Percentiles rank a stretch among this genome's conserved stretches.
phyloP scores from a whole-genome alignment of 2,113 vertebrate species.

The Connochaetes taurinus region DNA sequence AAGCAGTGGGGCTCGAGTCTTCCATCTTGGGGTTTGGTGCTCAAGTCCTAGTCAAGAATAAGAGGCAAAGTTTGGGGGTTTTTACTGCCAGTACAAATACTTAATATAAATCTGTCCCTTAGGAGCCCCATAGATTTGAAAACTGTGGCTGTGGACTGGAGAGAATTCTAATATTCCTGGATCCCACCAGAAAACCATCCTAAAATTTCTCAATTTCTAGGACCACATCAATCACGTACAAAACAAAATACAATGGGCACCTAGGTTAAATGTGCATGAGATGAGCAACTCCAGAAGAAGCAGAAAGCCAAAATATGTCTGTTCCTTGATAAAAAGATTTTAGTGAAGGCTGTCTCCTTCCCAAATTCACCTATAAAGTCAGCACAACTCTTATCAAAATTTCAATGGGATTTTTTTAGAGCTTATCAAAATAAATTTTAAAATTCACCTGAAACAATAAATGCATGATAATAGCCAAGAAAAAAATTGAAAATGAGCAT shows the following conservation, averaged over 20 bases:
- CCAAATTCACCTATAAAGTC: slow-evolving; percentile 23
- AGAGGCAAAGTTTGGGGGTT: background rate
- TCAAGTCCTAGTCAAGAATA: slow-evolving; percentile 26
- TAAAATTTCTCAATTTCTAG: background rate
- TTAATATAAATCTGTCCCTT: background rate
- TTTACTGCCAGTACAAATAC: background rate
- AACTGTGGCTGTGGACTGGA: background rate
- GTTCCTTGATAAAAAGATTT: background rate
- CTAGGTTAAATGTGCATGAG: background rate
- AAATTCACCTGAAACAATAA: slow-evolving; percentile 1
- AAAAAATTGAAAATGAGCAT: background rate
- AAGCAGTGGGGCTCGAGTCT: background rate
- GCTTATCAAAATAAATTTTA: slow-evolving; percentile 10
- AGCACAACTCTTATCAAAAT: slow-evolving; percentile 1
- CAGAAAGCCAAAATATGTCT: background rate
- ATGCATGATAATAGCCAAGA: background rate
- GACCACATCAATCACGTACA: background rate
- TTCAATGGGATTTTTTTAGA: background rate
- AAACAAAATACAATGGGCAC: background rate
- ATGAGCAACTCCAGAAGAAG: background rate
- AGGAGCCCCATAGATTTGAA: background rate
- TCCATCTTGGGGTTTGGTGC: background rate
- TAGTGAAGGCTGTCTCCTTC: background rate
- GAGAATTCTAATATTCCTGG: background rate
- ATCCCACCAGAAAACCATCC: background rate